These are phyloP conservation scores for Phortica okadai DNA, from an alignment of 2,888 invertebrate genomes.

Conservation along the genomic window DNA sequence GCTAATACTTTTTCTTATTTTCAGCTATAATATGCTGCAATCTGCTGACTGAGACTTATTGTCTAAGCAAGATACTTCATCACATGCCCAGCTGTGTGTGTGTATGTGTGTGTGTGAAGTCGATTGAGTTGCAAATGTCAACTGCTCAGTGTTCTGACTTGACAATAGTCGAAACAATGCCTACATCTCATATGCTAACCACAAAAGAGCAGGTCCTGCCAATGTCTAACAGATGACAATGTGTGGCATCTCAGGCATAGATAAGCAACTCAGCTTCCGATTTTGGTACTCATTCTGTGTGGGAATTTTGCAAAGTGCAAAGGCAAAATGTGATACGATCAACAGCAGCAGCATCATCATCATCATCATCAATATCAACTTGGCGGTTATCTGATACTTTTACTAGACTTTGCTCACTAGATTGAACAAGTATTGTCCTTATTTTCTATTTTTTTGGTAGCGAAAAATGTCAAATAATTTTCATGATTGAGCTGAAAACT, in stretches of 20 bases:
- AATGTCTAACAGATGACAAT: not conserved
- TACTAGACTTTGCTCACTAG: not conserved
- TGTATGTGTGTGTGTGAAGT: constrained; percentile 39
- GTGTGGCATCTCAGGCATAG: constrained; percentile 20
- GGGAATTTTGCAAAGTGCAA: constrained; percentile 40
- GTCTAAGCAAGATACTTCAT: constrained; percentile 13
- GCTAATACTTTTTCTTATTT: not conserved
- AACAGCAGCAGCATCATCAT: not conserved
- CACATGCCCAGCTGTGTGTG: constrained; percentile 8
- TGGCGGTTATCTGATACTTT: constrained; percentile 20
- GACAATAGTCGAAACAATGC: constrained; percentile 1
- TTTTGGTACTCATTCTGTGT: constrained; percentile 18
- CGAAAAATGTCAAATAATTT: constrained; percentile 57
- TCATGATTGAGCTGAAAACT: constrained; percentile 53
- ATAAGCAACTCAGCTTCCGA: constrained; percentile 25
- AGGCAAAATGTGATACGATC: not conserved
- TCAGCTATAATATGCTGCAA: constrained; percentile 6
- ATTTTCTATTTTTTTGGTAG: constrained; percentile 42
- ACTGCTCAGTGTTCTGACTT: constrained; percentile 41
- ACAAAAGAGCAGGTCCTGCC: constrained; percentile 20
- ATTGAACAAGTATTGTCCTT: constrained; percentile 25
- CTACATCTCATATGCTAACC: constrained; percentile 2
- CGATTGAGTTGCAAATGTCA: constrained; percentile 63
- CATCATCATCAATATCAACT: not conserved
- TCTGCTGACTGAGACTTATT: not conserved